Conservation (phyloP, 2,113 vertebrate genomes). For the Numida meleagris region DNA sequence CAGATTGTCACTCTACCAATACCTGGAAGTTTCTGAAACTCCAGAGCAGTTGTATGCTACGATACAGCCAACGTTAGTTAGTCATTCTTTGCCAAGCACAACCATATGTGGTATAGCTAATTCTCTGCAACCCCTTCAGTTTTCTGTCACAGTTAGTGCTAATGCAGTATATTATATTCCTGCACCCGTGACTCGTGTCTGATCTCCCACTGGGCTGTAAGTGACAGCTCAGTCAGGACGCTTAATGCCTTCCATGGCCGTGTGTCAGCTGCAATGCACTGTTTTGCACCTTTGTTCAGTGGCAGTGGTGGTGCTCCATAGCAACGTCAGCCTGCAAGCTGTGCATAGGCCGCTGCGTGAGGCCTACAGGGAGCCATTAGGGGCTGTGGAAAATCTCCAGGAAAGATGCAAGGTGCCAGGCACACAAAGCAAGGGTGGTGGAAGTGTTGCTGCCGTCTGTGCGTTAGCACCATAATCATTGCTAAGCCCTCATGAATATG, state of each 20-base stretch:
- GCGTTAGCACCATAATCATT: constrained; percentile 27
- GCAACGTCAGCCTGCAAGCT: not conserved
- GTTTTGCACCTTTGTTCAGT: constrained; percentile 49
- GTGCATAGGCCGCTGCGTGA: not conserved
- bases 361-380: constrained; percentile 62
- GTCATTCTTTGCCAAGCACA: constrained; percentile 55
- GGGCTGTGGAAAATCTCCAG: constrained; percentile 57
- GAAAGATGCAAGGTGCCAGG: not conserved
- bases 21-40: not conserved
- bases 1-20: not conserved
- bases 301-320: constrained; percentile 5
- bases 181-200: constrained; percentile 61
- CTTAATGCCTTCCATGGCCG: constrained; percentile 36
- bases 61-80: constrained; percentile 27
- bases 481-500: constrained; percentile 61
- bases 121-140: constrained; percentile 80
- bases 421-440: not conserved
- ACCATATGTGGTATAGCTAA: constrained; percentile 71
- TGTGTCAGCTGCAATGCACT: constrained; percentile 38
- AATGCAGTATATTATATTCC: constrained; percentile 83
- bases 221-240: constrained; percentile 80
- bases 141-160: constrained; percentile 80
- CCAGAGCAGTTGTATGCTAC: not conserved
- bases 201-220: constrained; percentile 67
- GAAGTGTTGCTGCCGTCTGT: not conserved